Evolutionary conservation across 2,113 vertebrate genomes (phyloP).

Genomic region (Takifugu bimaculatus): DNA sequence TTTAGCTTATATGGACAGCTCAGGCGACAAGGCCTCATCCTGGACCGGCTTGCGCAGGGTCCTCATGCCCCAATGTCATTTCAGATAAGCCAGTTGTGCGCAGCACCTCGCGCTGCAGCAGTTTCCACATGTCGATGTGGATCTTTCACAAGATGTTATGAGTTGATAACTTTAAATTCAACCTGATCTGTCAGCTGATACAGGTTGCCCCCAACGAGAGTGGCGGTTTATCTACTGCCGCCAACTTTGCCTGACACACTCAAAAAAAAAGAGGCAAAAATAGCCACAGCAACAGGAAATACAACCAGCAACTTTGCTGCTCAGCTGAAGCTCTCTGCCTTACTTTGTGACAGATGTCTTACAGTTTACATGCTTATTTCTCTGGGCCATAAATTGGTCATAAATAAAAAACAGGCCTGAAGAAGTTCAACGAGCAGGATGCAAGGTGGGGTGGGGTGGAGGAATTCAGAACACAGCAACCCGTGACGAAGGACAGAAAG

Average conservation of each 20-base stretch:
- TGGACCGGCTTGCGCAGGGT: conserved; percentile 22
- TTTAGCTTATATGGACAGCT: background rate
- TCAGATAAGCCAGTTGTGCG: conserved; percentile 24
- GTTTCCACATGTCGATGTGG: conserved; percentile 17
- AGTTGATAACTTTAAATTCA: conserved; percentile 30
- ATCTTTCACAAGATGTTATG: conserved; percentile 36
- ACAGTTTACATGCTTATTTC: conserved; percentile 26
- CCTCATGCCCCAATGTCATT: conserved; percentile 30
- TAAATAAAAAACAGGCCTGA: conserved; percentile 42
- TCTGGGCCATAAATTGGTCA: conserved; percentile 16
- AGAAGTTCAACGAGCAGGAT: conserved; percentile 41
- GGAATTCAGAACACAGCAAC: conserved; percentile 52
- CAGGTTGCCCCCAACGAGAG: too few species aligned
- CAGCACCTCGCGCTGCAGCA: conserved; percentile 7
- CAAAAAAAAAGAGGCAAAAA: conserved; percentile 8
- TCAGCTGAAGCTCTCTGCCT: background rate
- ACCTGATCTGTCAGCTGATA: background rate
- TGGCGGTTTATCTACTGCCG: too few species aligned
- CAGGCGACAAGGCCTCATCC: background rate
- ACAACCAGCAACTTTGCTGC: too few species aligned
- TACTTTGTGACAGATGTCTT: background rate
- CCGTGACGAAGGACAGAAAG: conserved; percentile 68
- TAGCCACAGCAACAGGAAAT: conserved; percentile 1
- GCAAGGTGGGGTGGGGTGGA: conserved; percentile 15
- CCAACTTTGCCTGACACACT: too few species aligned